phyloP scores from a whole-genome alignment of 2,113 vertebrate species.

The Lagopus muta region DNA sequence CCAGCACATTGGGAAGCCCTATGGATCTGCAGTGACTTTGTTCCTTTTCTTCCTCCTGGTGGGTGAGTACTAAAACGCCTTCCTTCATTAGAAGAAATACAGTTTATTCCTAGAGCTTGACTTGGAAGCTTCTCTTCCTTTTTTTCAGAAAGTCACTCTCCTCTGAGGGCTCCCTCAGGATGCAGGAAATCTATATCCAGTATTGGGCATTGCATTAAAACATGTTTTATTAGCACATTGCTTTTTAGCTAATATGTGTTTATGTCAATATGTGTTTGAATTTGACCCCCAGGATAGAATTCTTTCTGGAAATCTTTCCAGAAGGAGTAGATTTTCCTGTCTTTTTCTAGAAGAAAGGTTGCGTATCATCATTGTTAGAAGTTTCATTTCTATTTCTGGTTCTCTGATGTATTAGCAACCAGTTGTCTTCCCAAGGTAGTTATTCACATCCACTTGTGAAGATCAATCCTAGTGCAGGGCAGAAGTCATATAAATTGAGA shows the following conservation, averaged over 20 bases:
- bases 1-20: slow-evolving; percentile 7
- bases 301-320: not conserved
- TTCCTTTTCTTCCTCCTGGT: slow-evolving; percentile 38
- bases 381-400: slow-evolving; percentile 9
- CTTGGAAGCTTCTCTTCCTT: not conserved
- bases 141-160: not conserved
- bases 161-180: not conserved
- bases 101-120: not conserved
- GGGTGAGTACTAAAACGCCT: slow-evolving; percentile 56
- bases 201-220: not conserved
- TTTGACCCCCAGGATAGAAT: not conserved
- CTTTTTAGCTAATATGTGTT: not conserved
- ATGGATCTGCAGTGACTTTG: not conserved
- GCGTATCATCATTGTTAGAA: not conserved
- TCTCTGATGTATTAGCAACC: not conserved
- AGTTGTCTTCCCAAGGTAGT: not conserved
- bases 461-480: not conserved
- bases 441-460: slow-evolving; percentile 18
- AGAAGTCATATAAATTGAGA: slow-evolving; percentile 11
- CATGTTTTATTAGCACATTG: not conserved
- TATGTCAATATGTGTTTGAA: not conserved
- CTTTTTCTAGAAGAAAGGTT: not conserved
- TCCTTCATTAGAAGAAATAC: not conserved
- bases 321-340: not conserved
- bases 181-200: not conserved